Evolutionary conservation across 2,113 vertebrate genomes (phyloP).

Genomic region (Turdus rufiventris): DNA sequence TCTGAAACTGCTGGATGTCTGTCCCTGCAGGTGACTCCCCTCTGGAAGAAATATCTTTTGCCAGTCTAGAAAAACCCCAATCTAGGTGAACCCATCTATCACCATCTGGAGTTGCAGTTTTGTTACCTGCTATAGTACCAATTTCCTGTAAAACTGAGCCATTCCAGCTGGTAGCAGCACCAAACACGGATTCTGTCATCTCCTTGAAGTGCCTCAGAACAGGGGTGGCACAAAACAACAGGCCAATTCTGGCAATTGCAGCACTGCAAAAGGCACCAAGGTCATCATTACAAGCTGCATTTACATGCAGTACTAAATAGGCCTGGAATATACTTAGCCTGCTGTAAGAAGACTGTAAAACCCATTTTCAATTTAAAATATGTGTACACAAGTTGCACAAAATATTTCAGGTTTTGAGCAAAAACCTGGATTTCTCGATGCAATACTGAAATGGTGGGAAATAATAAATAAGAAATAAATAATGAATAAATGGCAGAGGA

Average conservation of each 20-base stretch:
- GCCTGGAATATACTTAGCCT: background rate
- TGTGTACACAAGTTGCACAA: background rate
- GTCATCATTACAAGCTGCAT: background rate
- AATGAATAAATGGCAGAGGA: background rate
- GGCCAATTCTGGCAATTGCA: conserved; percentile 72
- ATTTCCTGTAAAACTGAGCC: conserved; percentile 73
- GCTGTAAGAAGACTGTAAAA: background rate
- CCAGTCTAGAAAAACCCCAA: background rate
- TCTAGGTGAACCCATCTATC: background rate
- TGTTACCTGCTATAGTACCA: conserved; percentile 77
- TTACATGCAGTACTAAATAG: background rate
- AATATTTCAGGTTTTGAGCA: background rate
- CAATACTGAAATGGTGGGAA: background rate
- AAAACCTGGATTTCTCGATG: background rate
- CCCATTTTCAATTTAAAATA: background rate
- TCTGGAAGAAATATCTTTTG: background rate
- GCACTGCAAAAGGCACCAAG: conserved; percentile 57
- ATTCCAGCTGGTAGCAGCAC: conserved; percentile 65
- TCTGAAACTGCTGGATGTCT: background rate
- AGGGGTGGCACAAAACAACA: conserved; percentile 58
- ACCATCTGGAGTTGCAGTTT: background rate
- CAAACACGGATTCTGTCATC: conserved; percentile 73
- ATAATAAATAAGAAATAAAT: no score
- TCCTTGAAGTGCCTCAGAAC: conserved; percentile 73
- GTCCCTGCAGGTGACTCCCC: background rate